These are phyloP conservation scores for Lacanobia wlatinum DNA, from an alignment of 2,888 invertebrate species.

Conservation along the genomic window DNA sequence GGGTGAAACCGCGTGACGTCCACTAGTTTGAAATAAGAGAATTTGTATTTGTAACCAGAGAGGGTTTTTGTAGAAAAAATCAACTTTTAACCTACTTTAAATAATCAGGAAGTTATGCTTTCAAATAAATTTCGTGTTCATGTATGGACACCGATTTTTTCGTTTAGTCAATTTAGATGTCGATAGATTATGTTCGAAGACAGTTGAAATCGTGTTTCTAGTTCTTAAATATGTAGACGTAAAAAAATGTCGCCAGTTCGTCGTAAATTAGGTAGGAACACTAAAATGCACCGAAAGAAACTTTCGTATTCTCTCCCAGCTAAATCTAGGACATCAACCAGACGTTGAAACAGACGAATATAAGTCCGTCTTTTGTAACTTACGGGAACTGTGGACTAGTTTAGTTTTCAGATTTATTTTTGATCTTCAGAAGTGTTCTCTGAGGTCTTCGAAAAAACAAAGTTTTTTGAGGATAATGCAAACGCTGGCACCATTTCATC, in stretches of 20 bases:
- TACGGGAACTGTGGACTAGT: constrained; percentile 3
- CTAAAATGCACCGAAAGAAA: constrained; percentile 36
- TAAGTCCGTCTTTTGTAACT: constrained; percentile 6
- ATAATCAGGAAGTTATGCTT: too few relatives aligned
- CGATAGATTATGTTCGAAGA: neutral
- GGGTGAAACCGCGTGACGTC: too few relatives aligned
- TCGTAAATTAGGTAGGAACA: too few relatives aligned
- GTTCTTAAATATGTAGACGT: neutral
- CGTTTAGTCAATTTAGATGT: too few relatives aligned
- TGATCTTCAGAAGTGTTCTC: neutral
- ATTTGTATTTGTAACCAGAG: too few relatives aligned
- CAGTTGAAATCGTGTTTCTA: neutral
- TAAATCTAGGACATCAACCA: constrained; percentile 41
- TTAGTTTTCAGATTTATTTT: constrained; percentile 7
- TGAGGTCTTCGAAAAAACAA: neutral
- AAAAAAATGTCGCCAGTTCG: too few relatives aligned
- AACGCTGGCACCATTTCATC: neutral
- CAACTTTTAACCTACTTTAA: too few relatives aligned
- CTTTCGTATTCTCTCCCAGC: constrained; percentile 19
- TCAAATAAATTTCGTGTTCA: too few relatives aligned
- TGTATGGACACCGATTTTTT: too few relatives aligned
- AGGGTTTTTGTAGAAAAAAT: too few relatives aligned
- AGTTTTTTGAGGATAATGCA: neutral
- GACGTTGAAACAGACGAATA: constrained; percentile 20
- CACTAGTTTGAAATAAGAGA: too few relatives aligned